Evolutionary conservation across 2,113 vertebrate genomes (phyloP).

Genomic region (Condylura cristata): DNA sequence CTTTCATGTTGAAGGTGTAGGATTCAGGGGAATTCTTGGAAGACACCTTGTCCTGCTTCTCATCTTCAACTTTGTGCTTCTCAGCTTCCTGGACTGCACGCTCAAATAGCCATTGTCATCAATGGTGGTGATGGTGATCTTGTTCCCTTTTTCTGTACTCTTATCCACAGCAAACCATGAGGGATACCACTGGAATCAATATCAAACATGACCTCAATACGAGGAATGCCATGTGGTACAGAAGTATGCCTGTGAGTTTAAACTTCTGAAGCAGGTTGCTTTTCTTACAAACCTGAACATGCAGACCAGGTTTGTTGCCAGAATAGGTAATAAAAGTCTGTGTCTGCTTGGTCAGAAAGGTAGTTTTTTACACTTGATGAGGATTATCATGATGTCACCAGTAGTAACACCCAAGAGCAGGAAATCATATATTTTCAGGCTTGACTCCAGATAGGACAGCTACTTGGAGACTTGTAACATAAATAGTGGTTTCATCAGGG

Average conservation of each 20-base stretch:
- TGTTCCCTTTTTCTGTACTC: constrained; percentile 91
- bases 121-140: constrained; percentile 97
- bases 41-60: constrained; percentile 94
- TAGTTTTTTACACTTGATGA: constrained; percentile 91
- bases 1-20: constrained; percentile 96
- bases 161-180: constrained; percentile 89
- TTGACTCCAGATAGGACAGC: constrained; percentile 92
- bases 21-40: constrained; percentile 94
- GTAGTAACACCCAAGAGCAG: constrained; percentile 91
- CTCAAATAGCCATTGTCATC: constrained; percentile 95
- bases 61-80: constrained; percentile 95
- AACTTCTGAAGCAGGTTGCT: constrained; percentile 84
- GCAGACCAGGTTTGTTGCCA: constrained; percentile 91
- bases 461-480: constrained; percentile 91
- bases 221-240: constrained; percentile 88
- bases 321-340: constrained; percentile 91
- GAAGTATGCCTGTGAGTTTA: constrained; percentile 89
- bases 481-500: constrained; percentile 92
- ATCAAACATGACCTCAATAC: constrained; percentile 81
- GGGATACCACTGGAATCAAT: constrained; percentile 83
- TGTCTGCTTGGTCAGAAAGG: constrained; percentile 92
- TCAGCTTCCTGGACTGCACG: constrained; percentile 96
- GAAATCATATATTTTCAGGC: constrained; percentile 93
- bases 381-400: constrained; percentile 90
- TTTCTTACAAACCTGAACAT: constrained; percentile 89